Percentiles rank a stretch among this genome's conserved stretches.
phyloP scores from a whole-genome alignment of 2,888 invertebrate species.

The Trichopria drosophilae region DNA sequence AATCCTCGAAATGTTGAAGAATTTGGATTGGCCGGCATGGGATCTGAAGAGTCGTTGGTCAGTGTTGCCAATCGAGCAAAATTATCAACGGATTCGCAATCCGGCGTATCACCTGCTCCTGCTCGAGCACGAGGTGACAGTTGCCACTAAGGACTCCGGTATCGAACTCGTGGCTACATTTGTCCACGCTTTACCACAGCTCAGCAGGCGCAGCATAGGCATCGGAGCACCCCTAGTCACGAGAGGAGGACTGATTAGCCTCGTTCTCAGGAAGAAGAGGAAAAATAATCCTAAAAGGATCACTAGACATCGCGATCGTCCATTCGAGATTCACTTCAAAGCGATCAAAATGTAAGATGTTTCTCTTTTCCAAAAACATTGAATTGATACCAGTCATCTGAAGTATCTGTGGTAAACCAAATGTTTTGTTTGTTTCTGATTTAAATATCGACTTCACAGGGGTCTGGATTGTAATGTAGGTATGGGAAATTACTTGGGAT shows the following conservation, averaged over 20 bases:
- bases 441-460: too few relatives aligned
- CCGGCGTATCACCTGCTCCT: slow-evolving; percentile 28
- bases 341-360: slow-evolving; percentile 16
- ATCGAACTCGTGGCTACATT: slow-evolving; percentile 47
- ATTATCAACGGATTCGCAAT: too few relatives aligned
- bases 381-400: too few relatives aligned
- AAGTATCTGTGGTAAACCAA: too few relatives aligned
- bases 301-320: too few relatives aligned
- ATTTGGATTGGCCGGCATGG: slow-evolving; percentile 33
- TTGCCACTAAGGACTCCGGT: slow-evolving; percentile 38
- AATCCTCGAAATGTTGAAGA: slow-evolving; percentile 35
- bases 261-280: slow-evolving; percentile 43
- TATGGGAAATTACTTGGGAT: too few relatives aligned
- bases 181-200: slow-evolving; percentile 40
- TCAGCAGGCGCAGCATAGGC: background rate
- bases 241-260: slow-evolving; percentile 45
- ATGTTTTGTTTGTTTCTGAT: too few relatives aligned
- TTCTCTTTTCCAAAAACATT: too few relatives aligned
- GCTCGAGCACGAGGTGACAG: slow-evolving; percentile 46
- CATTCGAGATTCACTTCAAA: slow-evolving; percentile 11
- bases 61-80: slow-evolving; percentile 32
- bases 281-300: too few relatives aligned
- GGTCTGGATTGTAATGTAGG: too few relatives aligned
- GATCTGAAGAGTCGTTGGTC: slow-evolving; percentile 43
- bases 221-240: slow-evolving; percentile 34